phyloP scores from a whole-genome alignment of 2,888 invertebrate genomes.

The Platynereis dumerilii region DNA sequence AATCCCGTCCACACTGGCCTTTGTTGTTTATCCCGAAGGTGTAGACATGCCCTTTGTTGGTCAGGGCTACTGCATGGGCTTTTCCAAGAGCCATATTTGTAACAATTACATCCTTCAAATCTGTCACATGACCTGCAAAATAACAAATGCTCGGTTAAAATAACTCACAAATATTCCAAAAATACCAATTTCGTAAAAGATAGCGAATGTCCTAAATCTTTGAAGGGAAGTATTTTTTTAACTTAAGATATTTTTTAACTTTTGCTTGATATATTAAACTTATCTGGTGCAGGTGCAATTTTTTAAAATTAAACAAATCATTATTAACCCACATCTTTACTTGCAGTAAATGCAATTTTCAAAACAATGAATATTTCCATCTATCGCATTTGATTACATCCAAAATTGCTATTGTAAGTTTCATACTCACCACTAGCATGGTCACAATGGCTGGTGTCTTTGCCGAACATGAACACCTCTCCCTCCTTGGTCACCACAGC shows the following conservation, averaged over 20 bases:
- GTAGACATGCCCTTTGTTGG: constrained; percentile 86
- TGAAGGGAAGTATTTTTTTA: too few relatives aligned
- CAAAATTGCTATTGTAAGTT: background rate
- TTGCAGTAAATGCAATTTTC: too few relatives aligned
- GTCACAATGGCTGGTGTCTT: constrained; percentile 70
- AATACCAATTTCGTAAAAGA: too few relatives aligned
- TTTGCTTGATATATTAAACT: background rate
- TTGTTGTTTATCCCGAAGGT: constrained; percentile 98
- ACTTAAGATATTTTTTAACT: too few relatives aligned
- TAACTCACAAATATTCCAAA: too few relatives aligned
- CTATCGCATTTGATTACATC: too few relatives aligned
- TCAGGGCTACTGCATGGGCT: constrained; percentile 91
- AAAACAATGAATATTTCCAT: too few relatives aligned
- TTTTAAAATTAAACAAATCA: too few relatives aligned
- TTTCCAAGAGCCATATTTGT: constrained; percentile 87
- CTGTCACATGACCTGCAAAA: constrained; percentile 75
- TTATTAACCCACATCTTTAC: too few relatives aligned
- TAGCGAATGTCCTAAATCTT: too few relatives aligned
- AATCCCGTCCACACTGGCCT: constrained; percentile 92
- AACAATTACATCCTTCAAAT: constrained; percentile 76
- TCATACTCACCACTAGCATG: constrained; percentile 68
- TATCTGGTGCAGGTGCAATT: too few relatives aligned
- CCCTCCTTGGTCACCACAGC: constrained; percentile 91
- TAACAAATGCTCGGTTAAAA: too few relatives aligned
- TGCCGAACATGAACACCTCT: constrained; percentile 90